A percentile compares a stretch with the other conserved stretches of the same genome.
Conservation (phyloP, 1,140 invertebrate species). For the Hydropsyche tenuis region DNA sequence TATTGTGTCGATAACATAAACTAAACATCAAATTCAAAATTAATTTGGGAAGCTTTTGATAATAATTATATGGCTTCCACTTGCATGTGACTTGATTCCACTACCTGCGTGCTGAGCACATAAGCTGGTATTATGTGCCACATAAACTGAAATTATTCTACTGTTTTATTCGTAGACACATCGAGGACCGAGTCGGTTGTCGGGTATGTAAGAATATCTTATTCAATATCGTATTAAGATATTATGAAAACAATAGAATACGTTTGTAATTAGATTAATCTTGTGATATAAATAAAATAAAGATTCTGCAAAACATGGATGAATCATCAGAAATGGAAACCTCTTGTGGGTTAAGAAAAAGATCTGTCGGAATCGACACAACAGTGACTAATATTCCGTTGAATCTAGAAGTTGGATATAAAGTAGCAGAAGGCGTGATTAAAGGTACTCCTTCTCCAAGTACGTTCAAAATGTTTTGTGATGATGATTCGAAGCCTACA, state of each 20-base stretch:
- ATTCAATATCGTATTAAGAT: not conserved
- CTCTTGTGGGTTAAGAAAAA: constrained; percentile 49
- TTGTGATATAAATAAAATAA: not conserved
- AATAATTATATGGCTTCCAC: constrained; percentile 18
- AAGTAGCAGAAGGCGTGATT: constrained; percentile 55
- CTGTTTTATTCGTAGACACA: not conserved
- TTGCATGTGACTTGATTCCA: constrained; percentile 16
- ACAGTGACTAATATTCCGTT: constrained; percentile 55
- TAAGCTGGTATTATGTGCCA: constrained; percentile 28
- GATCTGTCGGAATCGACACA: constrained; percentile 49
- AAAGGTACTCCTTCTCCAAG: constrained; percentile 56
- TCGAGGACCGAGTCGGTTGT: not conserved
- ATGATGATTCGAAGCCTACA: constrained; percentile 44
- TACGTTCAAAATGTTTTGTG: constrained; percentile 47
- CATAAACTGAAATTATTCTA: not conserved
- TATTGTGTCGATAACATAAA: too few relatives aligned
- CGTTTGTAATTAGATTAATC: not conserved
- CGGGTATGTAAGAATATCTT: not conserved
- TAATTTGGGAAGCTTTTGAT: not conserved
- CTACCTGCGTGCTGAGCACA: not conserved
- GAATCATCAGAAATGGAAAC: constrained; percentile 30
- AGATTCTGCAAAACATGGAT: constrained; percentile 31
- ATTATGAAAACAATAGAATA: not conserved
- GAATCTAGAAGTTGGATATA: constrained; percentile 56
- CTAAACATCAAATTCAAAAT: too few relatives aligned